phyloP scores from a whole-genome alignment of 2,113 vertebrate species.

The Chlorocebus sabaeus region DNA sequence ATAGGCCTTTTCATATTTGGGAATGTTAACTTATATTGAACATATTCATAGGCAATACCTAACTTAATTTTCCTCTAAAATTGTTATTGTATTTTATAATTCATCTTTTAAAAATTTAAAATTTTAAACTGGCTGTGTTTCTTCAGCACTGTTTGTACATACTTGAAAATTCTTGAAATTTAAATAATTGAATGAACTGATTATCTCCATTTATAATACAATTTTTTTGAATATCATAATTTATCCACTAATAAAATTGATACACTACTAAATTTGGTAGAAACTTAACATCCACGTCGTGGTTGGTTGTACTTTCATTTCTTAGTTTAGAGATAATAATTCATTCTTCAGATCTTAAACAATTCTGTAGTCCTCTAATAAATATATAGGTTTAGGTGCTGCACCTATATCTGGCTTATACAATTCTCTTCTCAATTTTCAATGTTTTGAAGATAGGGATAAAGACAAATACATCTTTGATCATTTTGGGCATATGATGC shows the following conservation, averaged over 20 bases:
- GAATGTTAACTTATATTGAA: not conserved
- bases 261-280: not conserved
- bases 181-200: not conserved
- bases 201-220: not conserved
- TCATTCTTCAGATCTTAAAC: not conserved
- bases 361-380: not conserved
- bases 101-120: not conserved
- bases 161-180: not conserved
- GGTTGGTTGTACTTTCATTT: not conserved
- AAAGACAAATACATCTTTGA: not conserved
- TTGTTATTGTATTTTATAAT: not conserved
- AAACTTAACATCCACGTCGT: not conserved
- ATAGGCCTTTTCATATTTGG: not conserved
- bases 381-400: too few species aligned
- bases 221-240: not conserved
- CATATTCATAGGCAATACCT: rapidly evolving
- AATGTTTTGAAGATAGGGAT: not conserved
- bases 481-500: not conserved
- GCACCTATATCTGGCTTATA: not conserved
- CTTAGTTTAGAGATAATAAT: not conserved
- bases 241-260: not conserved
- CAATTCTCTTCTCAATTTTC: not conserved
- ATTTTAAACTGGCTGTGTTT: not conserved
- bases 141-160: not conserved
- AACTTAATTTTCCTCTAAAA: not conserved